Conservation (phyloP, 1,140 invertebrate genomes). For the Cryptotermes secundus region DNA sequence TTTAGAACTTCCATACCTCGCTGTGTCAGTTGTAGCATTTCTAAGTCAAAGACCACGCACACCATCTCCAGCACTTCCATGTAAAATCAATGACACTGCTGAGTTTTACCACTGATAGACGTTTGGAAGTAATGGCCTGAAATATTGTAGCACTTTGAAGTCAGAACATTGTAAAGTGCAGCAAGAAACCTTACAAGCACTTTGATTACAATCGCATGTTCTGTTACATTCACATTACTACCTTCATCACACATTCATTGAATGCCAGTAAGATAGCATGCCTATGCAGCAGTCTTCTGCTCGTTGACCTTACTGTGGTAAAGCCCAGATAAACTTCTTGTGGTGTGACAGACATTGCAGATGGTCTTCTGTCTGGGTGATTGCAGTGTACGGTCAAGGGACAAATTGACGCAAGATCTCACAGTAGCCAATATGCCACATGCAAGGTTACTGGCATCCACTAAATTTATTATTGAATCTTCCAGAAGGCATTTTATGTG, state of each 20-base stretch:
- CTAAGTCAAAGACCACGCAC: neutral
- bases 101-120: neutral
- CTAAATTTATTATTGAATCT: neutral
- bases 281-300: neutral
- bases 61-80: neutral
- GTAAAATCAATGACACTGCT: neutral
- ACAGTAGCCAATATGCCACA: neutral
- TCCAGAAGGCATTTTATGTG: conserved; percentile 19
- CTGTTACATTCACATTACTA: neutral
- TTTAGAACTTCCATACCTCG: neutral
- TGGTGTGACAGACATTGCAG: conserved; percentile 6
- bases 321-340: neutral
- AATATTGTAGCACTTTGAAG: neutral
- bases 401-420: neutral
- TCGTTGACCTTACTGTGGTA: neutral
- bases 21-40: neutral
- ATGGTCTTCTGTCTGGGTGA: neutral
- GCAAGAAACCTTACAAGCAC: too few species aligned
- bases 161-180: neutral
- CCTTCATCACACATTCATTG: neutral
- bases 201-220: neutral
- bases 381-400: neutral
- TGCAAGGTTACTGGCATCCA: neutral
- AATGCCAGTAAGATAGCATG: neutral
- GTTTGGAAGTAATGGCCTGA: neutral